These are phyloP conservation scores for Eumeta japonica DNA, from an alignment of 1,140 invertebrate species.

Conservation along the genomic window DNA sequence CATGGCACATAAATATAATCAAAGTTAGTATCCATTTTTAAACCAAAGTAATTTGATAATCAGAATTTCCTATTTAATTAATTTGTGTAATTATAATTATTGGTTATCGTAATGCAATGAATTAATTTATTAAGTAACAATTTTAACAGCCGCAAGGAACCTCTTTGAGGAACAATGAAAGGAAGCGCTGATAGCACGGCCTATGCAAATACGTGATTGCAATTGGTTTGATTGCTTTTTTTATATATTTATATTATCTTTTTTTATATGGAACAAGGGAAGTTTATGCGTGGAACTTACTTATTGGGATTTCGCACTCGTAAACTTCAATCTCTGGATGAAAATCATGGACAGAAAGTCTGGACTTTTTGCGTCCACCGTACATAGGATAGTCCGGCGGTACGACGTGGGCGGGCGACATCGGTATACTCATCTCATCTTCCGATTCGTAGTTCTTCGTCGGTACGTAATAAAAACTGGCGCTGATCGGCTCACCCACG, in stretches of 20 bases:
- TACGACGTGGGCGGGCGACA: constrained; percentile 27
- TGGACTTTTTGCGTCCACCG: constrained; percentile 30
- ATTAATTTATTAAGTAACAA: too few species aligned
- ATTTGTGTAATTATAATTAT: too few species aligned
- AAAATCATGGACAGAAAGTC: constrained; percentile 21
- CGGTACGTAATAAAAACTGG: constrained; percentile 59
- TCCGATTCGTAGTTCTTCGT: constrained; percentile 49
- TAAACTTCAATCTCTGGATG: constrained; percentile 31
- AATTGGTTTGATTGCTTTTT: too few species aligned
- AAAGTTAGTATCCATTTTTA: too few species aligned
- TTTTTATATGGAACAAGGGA: not conserved
- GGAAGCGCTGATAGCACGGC: too few species aligned
- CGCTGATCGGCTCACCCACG: constrained; percentile 53
- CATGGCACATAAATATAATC: too few species aligned
- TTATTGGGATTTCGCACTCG: constrained; percentile 24
- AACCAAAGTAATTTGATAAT: too few species aligned
- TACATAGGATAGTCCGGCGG: constrained; percentile 35
- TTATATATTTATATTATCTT: not conserved
- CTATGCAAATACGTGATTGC: too few species aligned
- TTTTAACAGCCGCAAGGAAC: too few species aligned
- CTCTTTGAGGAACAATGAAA: too few species aligned
- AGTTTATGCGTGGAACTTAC: constrained; percentile 21
- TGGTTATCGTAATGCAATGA: too few species aligned
- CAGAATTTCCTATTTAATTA: too few species aligned
- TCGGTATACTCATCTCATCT: constrained; percentile 26